These are phyloP conservation scores for Rhyacophila evoluta DNA, from an alignment of 2,888 invertebrate species.

Conservation along the genomic window DNA sequence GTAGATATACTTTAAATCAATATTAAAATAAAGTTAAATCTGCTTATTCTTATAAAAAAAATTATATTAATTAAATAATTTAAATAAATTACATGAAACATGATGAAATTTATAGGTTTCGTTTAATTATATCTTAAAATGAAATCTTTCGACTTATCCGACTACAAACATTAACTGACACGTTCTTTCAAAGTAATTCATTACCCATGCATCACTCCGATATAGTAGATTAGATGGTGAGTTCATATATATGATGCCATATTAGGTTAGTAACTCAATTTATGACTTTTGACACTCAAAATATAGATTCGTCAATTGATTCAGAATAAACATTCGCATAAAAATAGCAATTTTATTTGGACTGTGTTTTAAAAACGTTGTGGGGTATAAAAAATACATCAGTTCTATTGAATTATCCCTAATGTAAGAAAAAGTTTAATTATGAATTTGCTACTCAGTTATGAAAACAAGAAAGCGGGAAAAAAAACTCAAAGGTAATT, in stretches of 20 bases:
- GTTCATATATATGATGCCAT: background rate
- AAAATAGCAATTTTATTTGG: background rate
- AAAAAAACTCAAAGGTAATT: too few species aligned
- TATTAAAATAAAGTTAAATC: too few species aligned
- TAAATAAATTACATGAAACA: too few species aligned
- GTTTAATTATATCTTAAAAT: too few species aligned
- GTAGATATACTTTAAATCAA: too few species aligned
- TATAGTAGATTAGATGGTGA: background rate
- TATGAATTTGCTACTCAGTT: too few species aligned
- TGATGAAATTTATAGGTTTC: too few species aligned
- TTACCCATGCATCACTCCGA: background rate
- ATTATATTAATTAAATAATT: too few species aligned
- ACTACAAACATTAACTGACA: background rate
- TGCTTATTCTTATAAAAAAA: too few species aligned
- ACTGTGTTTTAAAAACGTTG: background rate
- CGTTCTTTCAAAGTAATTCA: background rate
- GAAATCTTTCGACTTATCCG: too few species aligned
- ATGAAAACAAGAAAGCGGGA: too few species aligned
- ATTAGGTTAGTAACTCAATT: background rate
- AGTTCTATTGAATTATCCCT: background rate
- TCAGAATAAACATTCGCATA: background rate
- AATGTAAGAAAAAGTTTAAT: background rate
- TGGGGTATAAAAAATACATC: background rate
- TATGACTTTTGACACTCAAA: background rate
- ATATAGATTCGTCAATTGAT: background rate